Evolutionary conservation across 1,140 invertebrate species (phyloP).

Genomic region (Sycophaga agraensis): DNA sequence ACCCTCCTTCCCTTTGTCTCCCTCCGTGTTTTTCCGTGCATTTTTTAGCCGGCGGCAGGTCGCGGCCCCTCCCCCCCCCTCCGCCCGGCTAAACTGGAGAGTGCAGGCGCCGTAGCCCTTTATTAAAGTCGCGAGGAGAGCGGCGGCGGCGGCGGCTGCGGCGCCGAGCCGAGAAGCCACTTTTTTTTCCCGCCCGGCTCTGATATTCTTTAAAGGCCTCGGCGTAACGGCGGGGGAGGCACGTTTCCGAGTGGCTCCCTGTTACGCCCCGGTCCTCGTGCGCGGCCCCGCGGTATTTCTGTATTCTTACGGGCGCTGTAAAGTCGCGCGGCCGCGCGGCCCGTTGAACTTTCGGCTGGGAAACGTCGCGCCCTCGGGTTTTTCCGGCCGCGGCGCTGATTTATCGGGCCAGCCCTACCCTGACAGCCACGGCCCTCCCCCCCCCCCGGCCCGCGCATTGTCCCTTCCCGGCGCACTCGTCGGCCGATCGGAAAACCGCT

Average conservation of each 20-base stretch:
- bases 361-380: no score
- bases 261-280: no score
- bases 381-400: no score
- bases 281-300: no score
- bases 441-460: no score
- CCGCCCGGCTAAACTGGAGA: neutral
- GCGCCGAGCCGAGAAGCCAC: neutral
- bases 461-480: no score
- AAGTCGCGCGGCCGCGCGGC: no score
- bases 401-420: no score
- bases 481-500: no score
- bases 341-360: no score
- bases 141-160: neutral
- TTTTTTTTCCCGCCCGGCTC: neutral
- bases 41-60: neutral
- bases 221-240: neutral
- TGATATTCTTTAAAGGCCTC: neutral
- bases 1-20: neutral
- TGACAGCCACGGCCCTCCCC: no score
- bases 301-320: no score
- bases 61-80: neutral
- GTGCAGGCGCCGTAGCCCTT: constrained; percentile 12
- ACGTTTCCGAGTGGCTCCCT: neutral
- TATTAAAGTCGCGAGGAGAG: constrained; percentile 12
- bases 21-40: neutral